Conservation (phyloP, 2,888 invertebrate species). For the Macroteleia sp. region DNA sequence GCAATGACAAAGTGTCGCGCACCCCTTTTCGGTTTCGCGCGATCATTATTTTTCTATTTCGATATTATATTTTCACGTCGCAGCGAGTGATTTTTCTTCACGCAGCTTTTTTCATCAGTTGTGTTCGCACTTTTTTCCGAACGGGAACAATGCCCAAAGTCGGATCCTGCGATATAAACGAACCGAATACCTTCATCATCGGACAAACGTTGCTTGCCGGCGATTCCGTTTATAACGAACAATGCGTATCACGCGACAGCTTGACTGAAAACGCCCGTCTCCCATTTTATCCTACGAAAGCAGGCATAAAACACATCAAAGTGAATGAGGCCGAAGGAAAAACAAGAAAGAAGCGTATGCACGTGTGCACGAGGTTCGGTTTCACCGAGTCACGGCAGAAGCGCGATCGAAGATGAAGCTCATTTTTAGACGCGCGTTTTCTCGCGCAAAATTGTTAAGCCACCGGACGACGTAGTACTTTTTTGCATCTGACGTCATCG, state of each 20-base stretch:
- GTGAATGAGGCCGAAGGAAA: slow-evolving; percentile 55
- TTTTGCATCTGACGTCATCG: slow-evolving; percentile 32
- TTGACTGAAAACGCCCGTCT: slow-evolving; percentile 72
- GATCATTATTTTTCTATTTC: slow-evolving; percentile 41
- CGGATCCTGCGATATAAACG: too few relatives aligned
- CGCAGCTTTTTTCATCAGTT: neutral
- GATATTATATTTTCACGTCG: slow-evolving; percentile 25
- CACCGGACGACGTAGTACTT: slow-evolving; percentile 1
- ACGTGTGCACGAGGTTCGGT: slow-evolving; percentile 29
- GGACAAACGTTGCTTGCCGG: slow-evolving; percentile 57
- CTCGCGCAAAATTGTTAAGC: slow-evolving; percentile 21
- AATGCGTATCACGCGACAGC: slow-evolving; percentile 77
- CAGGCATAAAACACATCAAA: slow-evolving; percentile 55
- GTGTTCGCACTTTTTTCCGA: slow-evolving; percentile 3
- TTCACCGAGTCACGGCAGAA: slow-evolving; percentile 43
- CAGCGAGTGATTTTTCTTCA: slow-evolving; percentile 24
- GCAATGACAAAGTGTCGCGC: slow-evolving; percentile 49
- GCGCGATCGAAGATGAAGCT: slow-evolving; percentile 42
- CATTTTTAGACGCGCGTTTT: slow-evolving; percentile 39
- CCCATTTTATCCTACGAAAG: slow-evolving; percentile 47
- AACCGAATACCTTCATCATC: slow-evolving; percentile 42
- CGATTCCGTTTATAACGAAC: slow-evolving; percentile 72
- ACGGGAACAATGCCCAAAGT: slow-evolving; percentile 46
- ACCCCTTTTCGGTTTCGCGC: slow-evolving; percentile 28
- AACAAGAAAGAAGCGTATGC: slow-evolving; percentile 52